Conservation (phyloP, 2,888 invertebrate genomes). For the Ischnura elegans region DNA sequence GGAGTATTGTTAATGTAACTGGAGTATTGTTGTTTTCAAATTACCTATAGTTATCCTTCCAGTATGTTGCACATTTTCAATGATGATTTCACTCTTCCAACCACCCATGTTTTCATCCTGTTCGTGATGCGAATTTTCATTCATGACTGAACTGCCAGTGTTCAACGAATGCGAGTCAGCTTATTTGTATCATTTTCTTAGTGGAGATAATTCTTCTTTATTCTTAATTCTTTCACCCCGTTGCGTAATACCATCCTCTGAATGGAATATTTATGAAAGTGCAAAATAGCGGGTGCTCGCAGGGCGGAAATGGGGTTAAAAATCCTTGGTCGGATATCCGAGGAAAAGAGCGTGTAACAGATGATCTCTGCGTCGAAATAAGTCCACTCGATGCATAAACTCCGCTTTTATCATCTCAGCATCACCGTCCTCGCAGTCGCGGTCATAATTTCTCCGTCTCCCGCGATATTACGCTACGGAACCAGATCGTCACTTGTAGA, state of each 20-base stretch:
- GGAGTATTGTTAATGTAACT: too few relatives aligned
- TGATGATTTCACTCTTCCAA: too few relatives aligned
- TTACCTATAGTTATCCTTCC: too few relatives aligned
- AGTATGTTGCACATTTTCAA: too few relatives aligned
- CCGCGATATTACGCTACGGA: neutral
- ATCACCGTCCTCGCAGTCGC: slow-evolving; percentile 28
- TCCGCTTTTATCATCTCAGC: slow-evolving; percentile 9
- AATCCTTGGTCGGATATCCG: neutral
- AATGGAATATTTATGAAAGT: neutral
- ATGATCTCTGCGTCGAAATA: slow-evolving; percentile 38
- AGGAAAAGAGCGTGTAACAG: neutral
- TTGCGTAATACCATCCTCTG: neutral
- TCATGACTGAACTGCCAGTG: too few relatives aligned
- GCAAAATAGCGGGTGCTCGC: neutral
- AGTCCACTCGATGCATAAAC: slow-evolving; percentile 50
- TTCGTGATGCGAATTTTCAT: too few relatives aligned
- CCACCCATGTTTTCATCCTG: too few relatives aligned
- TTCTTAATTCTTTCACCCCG: neutral
- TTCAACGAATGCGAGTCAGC: neutral
- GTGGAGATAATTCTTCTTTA: neutral
- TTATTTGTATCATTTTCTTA: neutral
- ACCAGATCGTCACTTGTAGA: slow-evolving; percentile 55
- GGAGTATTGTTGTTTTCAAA: too few relatives aligned
- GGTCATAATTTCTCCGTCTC: slow-evolving; percentile 41
- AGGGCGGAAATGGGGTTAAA: slow-evolving; percentile 12